Evolutionary conservation across 2,888 invertebrate species (phyloP).

Genomic region (Dryomyza anilis): DNA sequence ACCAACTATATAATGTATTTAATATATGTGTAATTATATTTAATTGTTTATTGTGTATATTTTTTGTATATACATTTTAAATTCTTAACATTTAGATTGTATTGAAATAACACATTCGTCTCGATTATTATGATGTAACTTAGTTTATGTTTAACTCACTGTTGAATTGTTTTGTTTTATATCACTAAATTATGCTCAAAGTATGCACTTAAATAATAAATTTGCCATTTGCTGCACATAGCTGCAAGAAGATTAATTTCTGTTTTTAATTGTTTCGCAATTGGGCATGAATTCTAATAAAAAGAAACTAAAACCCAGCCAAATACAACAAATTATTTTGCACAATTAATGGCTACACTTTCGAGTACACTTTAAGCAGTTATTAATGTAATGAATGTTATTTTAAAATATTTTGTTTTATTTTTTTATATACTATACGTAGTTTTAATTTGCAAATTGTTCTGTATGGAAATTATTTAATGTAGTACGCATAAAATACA

Average conservation of each 20-base stretch:
- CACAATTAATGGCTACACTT: background rate
- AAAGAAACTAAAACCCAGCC: background rate
- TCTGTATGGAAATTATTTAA: background rate
- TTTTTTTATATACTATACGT: background rate
- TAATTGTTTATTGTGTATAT: slow-evolving; percentile 1
- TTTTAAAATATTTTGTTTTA: background rate
- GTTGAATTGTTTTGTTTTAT: background rate
- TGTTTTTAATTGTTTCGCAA: too few species aligned
- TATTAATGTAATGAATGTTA: background rate
- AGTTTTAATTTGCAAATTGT: background rate
- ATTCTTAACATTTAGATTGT: background rate
- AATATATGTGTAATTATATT: slow-evolving; percentile 2
- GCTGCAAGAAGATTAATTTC: too few species aligned
- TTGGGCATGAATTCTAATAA: too few species aligned
- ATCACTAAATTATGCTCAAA: background rate
- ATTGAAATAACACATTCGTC: background rate
- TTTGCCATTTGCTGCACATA: background rate
- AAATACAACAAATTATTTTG: background rate
- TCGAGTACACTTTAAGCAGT: background rate
- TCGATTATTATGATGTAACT: background rate
- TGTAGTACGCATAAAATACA: background rate
- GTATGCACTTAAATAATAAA: background rate
- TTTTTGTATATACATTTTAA: slow-evolving; percentile 7
- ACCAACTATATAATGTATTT: background rate
- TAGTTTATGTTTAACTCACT: background rate